Evolutionary conservation across 2,888 invertebrate species (phyloP), one percentile per base, ranked within the genome.

Genomic region (Leptinotarsa juncta): DNA sequence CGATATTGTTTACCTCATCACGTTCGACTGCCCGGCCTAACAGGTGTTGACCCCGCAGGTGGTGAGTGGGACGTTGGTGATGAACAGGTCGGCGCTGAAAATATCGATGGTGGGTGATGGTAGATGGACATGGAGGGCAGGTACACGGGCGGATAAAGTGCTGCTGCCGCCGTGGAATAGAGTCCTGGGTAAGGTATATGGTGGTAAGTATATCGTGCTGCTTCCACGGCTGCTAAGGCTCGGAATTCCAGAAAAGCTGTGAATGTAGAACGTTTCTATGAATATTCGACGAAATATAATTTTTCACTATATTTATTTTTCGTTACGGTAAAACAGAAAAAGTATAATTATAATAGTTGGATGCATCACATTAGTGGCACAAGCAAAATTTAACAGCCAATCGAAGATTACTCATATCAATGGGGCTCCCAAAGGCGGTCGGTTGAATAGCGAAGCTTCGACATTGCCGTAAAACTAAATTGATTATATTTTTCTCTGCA

Each of bases 181-280:
- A 83, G 72, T 49, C 81, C 77, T 66, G 81, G 74, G 77, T 83
- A 84, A 7, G 84, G 82, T 71, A 84, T 82, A 77, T 82, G 81
- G 68, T 83, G 83, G 74, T 78, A 77, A 67, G 74, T 74, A 66
- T 81, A 86, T 66, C 85, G 80, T 20, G 86, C 85, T 55, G 85
- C 85, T 78, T 85, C 82, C 50, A 86, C 84, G 10, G 86, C 85
- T 71, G 83, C 84, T 70, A 85, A 81, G 66, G 84, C 82, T 57
- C 84, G 83, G 62, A 85, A 78, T 78, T 86, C 86, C 75, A 84
- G 79, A 77, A 83, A 85, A 71, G 86, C 87, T 87, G 81, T 42
- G 84, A 84, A 73, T 26, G 20, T 65, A 50, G 66, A 50, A 65
- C 50, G 67, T 26, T 23, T 26, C 50, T 67, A 65, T 62, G 55